Conservation (phyloP, 2,797 vertebrate species). For the Hipposideros larvatus region DNA sequence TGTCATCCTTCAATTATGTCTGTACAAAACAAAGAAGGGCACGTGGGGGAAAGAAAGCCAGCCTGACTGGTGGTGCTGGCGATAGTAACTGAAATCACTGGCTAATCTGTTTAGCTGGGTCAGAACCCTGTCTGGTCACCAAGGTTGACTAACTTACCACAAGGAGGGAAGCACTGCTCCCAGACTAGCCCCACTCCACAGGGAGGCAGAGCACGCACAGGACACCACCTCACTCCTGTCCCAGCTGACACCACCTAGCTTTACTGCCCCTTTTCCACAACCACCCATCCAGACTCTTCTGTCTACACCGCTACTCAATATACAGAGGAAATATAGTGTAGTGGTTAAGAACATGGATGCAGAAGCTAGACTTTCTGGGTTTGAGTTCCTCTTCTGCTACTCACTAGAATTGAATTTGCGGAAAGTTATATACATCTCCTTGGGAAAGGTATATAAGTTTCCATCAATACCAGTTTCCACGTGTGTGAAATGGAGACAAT, state of each 20-base stretch:
- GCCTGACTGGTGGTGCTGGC: not conserved
- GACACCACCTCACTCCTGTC: not conserved
- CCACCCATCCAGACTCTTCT: not conserved
- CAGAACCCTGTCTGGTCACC: not conserved
- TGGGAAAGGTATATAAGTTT: not conserved
- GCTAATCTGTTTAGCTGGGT: not conserved
- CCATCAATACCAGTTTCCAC: not conserved
- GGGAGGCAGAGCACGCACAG: not conserved
- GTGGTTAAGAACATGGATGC: not conserved
- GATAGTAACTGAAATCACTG: not conserved
- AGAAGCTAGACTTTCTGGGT: not conserved
- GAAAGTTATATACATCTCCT: not conserved
- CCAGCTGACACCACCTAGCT: not conserved
- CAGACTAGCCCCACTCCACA: not conserved
- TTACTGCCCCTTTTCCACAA: not conserved
- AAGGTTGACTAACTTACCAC: not conserved
- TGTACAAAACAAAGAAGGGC: slow-evolving; percentile 16
- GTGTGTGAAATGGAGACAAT: not conserved
- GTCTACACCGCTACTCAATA: not conserved
- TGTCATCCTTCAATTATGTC: not conserved
- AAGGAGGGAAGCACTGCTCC: not conserved
- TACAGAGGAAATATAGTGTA: not conserved
- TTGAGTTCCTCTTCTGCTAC: not conserved
- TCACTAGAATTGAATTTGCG: not conserved
- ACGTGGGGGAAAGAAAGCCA: not conserved